Percentiles rank a stretch among this genome's conserved stretches.
These are phyloP conservation scores for Drosophila fulvimacula DNA, from an alignment of 2,888 invertebrate genomes.

Conservation along the genomic window DNA sequence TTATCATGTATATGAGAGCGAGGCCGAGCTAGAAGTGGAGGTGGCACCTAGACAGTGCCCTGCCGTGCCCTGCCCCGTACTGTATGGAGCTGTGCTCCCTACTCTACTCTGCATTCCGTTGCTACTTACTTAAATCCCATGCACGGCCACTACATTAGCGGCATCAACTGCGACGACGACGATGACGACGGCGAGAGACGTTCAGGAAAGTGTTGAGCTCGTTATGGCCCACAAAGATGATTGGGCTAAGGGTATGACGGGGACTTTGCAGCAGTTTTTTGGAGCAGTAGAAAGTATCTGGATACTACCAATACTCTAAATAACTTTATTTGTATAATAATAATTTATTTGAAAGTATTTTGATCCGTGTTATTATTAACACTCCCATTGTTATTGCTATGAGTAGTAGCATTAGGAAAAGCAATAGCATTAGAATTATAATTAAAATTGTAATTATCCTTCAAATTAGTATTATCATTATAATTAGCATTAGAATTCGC, in stretches of 20 bases:
- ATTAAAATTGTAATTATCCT: background rate
- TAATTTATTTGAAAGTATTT: background rate
- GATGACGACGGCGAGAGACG: conserved; percentile 1
- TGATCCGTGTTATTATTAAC: background rate
- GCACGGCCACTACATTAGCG: conserved; percentile 45
- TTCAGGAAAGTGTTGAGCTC: conserved; percentile 32
- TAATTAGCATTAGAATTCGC: too few relatives aligned
- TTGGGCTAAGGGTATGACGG: background rate
- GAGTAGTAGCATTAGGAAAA: background rate
- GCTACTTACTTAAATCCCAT: conserved; percentile 31
- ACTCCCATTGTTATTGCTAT: background rate
- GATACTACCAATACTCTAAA: background rate
- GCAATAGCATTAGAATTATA: background rate
- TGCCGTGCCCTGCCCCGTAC: conserved; percentile 2
- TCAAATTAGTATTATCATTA: background rate
- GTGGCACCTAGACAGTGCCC: conserved; percentile 17
- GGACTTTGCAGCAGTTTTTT: background rate
- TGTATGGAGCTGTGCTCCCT: conserved; percentile 3
- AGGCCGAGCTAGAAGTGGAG: conserved; percentile 18
- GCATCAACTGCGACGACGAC: conserved; percentile 30
- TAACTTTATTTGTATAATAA: background rate
- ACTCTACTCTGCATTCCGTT: background rate
- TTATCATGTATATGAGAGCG: conserved; percentile 63
- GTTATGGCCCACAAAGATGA: conserved; percentile 15
- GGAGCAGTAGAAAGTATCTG: background rate